Percentiles rank a stretch among this genome's conserved stretches.
These are phyloP conservation scores for Lineus longissimus DNA, from an alignment of 1,140 invertebrate genomes.

Conservation along the genomic window DNA sequence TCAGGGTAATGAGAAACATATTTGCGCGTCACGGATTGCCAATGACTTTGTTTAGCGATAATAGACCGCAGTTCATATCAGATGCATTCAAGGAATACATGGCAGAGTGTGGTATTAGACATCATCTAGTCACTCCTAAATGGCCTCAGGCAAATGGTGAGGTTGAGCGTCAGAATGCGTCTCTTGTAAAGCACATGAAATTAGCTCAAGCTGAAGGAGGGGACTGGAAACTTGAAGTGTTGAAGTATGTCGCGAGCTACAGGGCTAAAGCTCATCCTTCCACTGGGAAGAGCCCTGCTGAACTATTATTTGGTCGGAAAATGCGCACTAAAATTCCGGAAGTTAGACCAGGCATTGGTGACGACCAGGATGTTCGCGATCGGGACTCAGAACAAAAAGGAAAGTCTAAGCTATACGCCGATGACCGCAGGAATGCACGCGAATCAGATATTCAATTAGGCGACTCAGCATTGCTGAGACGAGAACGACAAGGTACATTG, in stretches of 20 bases:
- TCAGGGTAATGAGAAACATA: constrained; percentile 13
- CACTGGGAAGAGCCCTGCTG: too few species aligned
- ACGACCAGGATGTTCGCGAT: constrained; percentile 12
- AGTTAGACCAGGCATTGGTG: not conserved
- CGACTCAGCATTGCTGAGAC: too few species aligned
- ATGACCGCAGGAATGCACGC: too few species aligned
- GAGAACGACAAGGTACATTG: too few species aligned
- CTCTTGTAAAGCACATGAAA: not conserved
- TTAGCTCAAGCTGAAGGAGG: constrained; percentile 15
- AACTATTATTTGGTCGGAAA: constrained; percentile 22
- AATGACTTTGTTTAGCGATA: constrained; percentile 6
- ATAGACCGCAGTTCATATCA: too few species aligned
- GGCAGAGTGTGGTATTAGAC: too few species aligned
- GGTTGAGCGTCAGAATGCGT: not conserved
- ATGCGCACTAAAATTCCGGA: constrained; percentile 23
- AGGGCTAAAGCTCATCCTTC: constrained; percentile 11
- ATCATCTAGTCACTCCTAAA: constrained; percentile 21
- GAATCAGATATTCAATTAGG: too few species aligned
- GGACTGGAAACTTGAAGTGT: constrained; percentile 15
- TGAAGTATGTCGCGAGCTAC: constrained; percentile 15
- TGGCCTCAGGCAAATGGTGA: too few species aligned
- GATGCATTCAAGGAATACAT: too few species aligned
- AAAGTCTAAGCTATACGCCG: too few species aligned
- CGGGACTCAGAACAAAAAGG: constrained; percentile 19
- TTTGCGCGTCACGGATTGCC: constrained; percentile 23